These are phyloP conservation scores for Amblyopsis rosae DNA, from an alignment of 2,113 vertebrate species.

Conservation along the genomic window DNA sequence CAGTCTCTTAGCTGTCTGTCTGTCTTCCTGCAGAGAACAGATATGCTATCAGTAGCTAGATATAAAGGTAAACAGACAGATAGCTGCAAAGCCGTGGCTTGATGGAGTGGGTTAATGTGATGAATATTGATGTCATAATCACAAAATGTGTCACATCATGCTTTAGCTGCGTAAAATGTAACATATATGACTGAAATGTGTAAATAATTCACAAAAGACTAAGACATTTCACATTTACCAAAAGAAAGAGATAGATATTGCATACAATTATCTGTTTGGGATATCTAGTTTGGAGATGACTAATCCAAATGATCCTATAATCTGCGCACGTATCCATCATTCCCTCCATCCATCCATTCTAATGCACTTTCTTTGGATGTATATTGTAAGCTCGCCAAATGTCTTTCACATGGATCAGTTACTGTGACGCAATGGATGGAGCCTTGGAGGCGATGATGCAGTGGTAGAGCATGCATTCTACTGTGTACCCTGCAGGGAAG, in stretches of 20 bases:
- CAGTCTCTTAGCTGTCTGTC: conserved; percentile 47
- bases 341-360: not conserved
- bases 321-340: not conserved
- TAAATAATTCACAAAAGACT: too few species aligned
- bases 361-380: not conserved
- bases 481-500: conserved; percentile 34
- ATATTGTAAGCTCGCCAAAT: conserved; percentile 19
- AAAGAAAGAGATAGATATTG: too few species aligned
- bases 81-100: conserved; percentile 28
- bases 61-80: conserved; percentile 55
- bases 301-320: too few species aligned
- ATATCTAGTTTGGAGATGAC: too few species aligned
- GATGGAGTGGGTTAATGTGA: conserved; percentile 1
- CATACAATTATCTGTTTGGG: too few species aligned
- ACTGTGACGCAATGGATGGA: conserved; percentile 6
- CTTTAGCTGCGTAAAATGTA: not conserved
- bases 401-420: conserved; percentile 31
- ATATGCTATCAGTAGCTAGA: conserved; percentile 61
- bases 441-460: conserved; percentile 44
- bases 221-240: too few species aligned
- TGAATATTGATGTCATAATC: not conserved
- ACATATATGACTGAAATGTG: too few species aligned
- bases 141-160: not conserved
- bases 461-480: conserved; percentile 40
- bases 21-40: conserved; percentile 58